A percentile compares a stretch with the other conserved stretches of the same genome.
phyloP scores from a whole-genome alignment of 2,113 vertebrate species.

The Carassius auratus region DNA sequence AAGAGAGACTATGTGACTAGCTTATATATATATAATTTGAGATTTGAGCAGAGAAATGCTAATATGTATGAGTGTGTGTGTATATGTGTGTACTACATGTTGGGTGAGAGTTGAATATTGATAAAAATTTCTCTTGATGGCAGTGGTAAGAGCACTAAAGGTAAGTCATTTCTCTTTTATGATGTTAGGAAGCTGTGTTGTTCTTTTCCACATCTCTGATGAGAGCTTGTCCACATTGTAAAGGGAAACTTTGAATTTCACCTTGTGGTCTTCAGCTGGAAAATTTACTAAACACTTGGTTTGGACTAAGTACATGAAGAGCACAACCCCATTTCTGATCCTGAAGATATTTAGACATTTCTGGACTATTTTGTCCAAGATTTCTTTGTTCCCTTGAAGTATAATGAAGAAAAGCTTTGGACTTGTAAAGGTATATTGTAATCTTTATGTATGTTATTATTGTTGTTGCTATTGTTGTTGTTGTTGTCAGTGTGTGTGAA shows the following conservation, averaged over 20 bases:
- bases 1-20: conserved; percentile 14
- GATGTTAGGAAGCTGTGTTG: background rate
- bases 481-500: conserved; percentile 53
- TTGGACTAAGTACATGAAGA: background rate
- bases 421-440: conserved; percentile 46
- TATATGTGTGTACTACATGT: conserved; percentile 15
- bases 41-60: conserved; percentile 38
- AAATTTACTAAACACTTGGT: background rate
- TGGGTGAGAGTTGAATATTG: background rate
- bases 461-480: conserved; percentile 48
- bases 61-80: conserved; percentile 28
- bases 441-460: conserved; percentile 44
- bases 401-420: conserved; percentile 34
- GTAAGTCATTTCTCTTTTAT: background rate
- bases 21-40: conserved; percentile 13
- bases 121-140: background rate
- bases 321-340: conserved; percentile 38
- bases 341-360: background rate
- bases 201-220: background rate
- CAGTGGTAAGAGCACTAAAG: background rate
- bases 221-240: background rate
- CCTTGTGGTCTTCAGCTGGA: conserved; percentile 16
- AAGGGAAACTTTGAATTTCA: conserved; percentile 6
- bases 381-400: conserved; percentile 43
- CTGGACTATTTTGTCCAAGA: conserved; percentile 4